phyloP scores from a whole-genome alignment of 2,888 invertebrate genomes.

The Lepidocyrtoides sp. region DNA sequence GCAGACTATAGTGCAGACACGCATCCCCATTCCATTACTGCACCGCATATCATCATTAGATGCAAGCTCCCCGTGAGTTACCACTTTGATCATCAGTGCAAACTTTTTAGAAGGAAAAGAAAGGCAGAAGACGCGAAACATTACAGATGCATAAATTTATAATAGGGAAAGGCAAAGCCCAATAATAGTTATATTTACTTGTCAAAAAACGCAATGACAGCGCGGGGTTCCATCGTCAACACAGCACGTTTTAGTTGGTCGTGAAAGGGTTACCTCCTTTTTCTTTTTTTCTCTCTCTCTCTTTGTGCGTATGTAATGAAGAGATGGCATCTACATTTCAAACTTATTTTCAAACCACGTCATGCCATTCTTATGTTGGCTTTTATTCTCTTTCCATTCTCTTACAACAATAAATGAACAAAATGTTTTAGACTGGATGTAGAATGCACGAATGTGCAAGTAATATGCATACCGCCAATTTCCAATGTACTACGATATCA shows the following conservation, averaged over 20 bases:
- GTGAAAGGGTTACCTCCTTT: not conserved
- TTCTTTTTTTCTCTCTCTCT: not conserved
- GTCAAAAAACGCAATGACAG: conserved; percentile 43
- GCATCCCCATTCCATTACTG: not conserved
- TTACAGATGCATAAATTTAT: not conserved
- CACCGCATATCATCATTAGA: not conserved
- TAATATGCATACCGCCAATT: not conserved
- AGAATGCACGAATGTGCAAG: not conserved
- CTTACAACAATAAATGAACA: not conserved
- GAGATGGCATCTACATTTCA: not conserved
- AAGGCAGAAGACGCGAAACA: too few relatives aligned
- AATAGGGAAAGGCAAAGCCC: not conserved
- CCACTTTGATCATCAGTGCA: not conserved
- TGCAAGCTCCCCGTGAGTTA: not conserved
- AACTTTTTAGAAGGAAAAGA: not conserved
- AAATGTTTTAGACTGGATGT: not conserved
- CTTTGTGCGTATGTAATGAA: not conserved
- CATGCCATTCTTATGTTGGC: not conserved
- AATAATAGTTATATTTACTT: conserved; percentile 18
- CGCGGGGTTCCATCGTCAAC: conserved; percentile 49
- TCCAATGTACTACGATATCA: not conserved
- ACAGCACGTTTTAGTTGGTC: conserved; percentile 41
- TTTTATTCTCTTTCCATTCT: not conserved
- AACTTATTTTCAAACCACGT: not conserved
- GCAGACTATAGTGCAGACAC: too few relatives aligned